Evolutionary conservation across 2,797 vertebrate species (phyloP).

Genomic region (Mallotus villosus): DNA sequence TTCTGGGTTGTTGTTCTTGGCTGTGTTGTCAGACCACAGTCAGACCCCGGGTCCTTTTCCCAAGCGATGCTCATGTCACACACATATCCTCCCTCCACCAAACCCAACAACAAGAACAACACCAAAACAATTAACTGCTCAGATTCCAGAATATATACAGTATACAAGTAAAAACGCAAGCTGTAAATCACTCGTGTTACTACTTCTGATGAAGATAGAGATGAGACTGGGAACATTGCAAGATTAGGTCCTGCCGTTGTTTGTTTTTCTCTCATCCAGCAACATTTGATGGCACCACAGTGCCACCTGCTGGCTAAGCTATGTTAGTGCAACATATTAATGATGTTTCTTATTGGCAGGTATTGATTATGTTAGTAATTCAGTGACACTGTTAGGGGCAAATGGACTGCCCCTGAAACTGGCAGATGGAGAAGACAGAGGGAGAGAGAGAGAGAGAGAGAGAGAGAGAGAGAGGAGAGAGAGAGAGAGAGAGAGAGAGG

Average conservation of each 20-base stretch:
- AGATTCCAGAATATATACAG: too few species aligned
- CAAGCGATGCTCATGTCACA: constrained; percentile 80
- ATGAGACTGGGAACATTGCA: too few species aligned
- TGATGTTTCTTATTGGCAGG: too few species aligned
- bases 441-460: not conserved
- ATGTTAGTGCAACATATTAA: not conserved
- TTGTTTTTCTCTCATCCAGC: not conserved
- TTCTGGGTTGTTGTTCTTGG: constrained; percentile 99
- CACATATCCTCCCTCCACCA: constrained; percentile 56
- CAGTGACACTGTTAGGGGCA: too few species aligned
- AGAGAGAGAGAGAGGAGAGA: not conserved
- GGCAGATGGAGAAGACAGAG: not conserved
- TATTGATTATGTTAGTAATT: too few species aligned
- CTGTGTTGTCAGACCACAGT: constrained; percentile 82
- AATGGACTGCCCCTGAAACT: not conserved
- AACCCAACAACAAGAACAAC: not conserved
- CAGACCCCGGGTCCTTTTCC: constrained; percentile 95
- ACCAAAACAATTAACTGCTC: too few species aligned
- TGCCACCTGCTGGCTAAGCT: constrained; percentile 1
- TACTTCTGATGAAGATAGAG: too few species aligned
- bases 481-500: too few species aligned
- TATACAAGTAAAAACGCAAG: too few species aligned
- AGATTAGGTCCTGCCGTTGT: too few species aligned
- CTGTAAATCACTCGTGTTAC: too few species aligned
- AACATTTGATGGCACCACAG: not conserved